These are phyloP conservation scores for Euplexia lucipara DNA, from an alignment of 2,888 invertebrate genomes.

Conservation along the genomic window DNA sequence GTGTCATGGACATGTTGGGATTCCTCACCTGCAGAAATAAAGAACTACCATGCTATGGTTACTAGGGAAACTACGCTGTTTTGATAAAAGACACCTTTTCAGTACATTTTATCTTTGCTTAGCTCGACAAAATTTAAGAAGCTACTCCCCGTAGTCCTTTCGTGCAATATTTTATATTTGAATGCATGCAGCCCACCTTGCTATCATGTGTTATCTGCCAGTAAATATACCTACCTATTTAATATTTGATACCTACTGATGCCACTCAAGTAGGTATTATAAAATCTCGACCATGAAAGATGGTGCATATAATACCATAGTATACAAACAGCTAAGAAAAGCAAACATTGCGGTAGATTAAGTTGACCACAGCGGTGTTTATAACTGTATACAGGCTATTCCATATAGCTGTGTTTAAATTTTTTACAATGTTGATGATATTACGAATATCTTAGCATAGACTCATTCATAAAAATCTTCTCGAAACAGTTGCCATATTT, in stretches of 20 bases:
- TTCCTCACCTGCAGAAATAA: too few species aligned
- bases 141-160: too few species aligned
- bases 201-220: too few species aligned
- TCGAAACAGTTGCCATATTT: too few species aligned
- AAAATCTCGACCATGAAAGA: neutral
- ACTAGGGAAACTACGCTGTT: too few species aligned
- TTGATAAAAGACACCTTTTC: too few species aligned
- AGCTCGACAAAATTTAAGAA: too few species aligned
- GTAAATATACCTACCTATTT: neutral
- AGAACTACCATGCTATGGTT: too few species aligned
- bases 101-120: too few species aligned
- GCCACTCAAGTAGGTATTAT: neutral
- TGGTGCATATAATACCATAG: neutral
- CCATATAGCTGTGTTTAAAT: slow-evolving; percentile 28
- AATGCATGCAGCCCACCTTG: too few species aligned
- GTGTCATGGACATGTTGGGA: too few species aligned
- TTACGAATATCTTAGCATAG: slow-evolving; percentile 1
- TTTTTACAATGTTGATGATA: slow-evolving; percentile 20
- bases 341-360: slow-evolving; percentile 54
- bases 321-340: slow-evolving; percentile 13
- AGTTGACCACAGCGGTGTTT: slow-evolving; percentile 44
- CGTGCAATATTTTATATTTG: too few species aligned
- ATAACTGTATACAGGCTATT: slow-evolving; percentile 42
- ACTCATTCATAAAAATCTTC: neutral
- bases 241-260: slow-evolving; percentile 5